Evolutionary conservation across 92 coral and sea anemone genomes (phyloP).

Genomic region (Palythoa caribaeorum): DNA sequence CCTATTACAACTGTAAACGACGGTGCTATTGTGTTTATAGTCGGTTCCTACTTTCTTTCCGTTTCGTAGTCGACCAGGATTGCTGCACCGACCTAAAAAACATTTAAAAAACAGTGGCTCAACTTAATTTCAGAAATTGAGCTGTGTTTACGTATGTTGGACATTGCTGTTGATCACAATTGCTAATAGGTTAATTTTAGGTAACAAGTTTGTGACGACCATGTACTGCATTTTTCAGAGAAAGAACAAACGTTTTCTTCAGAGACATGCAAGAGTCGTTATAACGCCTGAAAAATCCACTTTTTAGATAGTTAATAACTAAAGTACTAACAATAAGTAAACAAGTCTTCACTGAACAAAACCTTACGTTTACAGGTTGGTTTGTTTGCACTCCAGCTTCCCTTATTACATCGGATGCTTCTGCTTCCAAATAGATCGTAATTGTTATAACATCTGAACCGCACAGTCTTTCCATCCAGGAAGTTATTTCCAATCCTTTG

Average conservation of each 20-base stretch:
- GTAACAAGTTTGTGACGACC: no score
- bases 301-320: no score
- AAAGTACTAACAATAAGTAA: no score
- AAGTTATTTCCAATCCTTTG: not conserved
- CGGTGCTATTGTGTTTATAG: not conserved
- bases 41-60: slow-evolving; percentile 12
- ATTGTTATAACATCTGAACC: not conserved
- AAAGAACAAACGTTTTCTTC: no score
- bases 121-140: no score
- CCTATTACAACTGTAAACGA: not conserved
- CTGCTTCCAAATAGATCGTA: slow-evolving; percentile 12
- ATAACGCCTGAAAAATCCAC: no score
- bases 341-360: not conserved
- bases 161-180: no score
- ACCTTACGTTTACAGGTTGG: not conserved
- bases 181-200: no score
- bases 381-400: not conserved
- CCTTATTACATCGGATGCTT: not conserved
- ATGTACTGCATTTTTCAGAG: no score
- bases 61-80: slow-evolving; percentile 2
- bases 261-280: no score
- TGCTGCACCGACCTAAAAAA: slow-evolving; percentile 31
- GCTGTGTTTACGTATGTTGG: no score
- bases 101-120: not conserved
- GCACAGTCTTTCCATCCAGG: not conserved